Percentiles rank a stretch among this genome's conserved stretches.
Conservation (phyloP, 2,113 vertebrate species). For the Pteronura brasiliensis region DNA sequence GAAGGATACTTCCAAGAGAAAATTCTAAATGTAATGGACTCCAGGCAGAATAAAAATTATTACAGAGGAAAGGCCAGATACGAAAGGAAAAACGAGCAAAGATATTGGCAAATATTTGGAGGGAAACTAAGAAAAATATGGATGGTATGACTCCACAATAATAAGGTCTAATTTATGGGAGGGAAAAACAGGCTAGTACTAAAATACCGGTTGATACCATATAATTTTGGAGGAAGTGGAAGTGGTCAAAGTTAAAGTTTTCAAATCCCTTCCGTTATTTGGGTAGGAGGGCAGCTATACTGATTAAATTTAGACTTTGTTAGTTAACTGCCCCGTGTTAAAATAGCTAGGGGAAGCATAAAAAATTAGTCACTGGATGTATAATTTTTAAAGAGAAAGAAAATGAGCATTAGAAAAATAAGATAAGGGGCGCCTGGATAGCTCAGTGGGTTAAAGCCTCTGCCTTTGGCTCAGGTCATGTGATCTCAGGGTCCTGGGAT, state of each 20-base stretch:
- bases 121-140: not conserved
- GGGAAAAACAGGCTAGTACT: not conserved
- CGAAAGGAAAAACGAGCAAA: not conserved
- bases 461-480: too few relatives aligned
- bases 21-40: not conserved
- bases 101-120: not conserved
- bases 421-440: not conserved
- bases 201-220: not conserved
- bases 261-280: constrained; percentile 8
- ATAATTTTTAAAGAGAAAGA: not conserved
- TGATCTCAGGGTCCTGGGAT: too few relatives aligned
- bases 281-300: not conserved
- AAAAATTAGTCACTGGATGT: accelerated
- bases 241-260: constrained; percentile 1
- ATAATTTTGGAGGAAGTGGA: constrained; percentile 19
- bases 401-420: not conserved
- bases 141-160: not conserved
- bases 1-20: not conserved
- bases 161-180: not conserved
- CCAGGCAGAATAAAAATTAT: not conserved
- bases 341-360: not conserved
- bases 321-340: not conserved
- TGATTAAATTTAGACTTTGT: not conserved
- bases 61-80: not conserved
- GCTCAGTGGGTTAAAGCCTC: too few relatives aligned